Evolutionary conservation across 2,797 vertebrate species (phyloP).

Genomic region (Epinephelus coioides): DNA sequence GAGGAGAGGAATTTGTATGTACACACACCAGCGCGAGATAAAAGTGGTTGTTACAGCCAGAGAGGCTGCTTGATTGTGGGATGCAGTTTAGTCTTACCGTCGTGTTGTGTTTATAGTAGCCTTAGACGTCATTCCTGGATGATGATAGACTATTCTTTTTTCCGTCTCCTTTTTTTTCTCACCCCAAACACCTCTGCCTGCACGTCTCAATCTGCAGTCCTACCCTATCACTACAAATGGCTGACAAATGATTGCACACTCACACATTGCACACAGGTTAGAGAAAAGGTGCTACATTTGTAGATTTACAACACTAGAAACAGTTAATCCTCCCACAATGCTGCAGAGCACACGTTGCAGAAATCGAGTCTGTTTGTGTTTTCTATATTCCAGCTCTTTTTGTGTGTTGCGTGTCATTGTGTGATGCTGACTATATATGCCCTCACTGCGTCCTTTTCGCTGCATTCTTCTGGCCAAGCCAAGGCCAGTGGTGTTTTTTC

Average conservation of each 20-base stretch:
- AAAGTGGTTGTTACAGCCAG: slow-evolving; percentile 61
- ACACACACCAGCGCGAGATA: slow-evolving; percentile 45
- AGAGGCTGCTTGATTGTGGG: slow-evolving; percentile 58
- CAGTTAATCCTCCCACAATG: slow-evolving; percentile 25
- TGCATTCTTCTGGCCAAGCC: slow-evolving; percentile 81
- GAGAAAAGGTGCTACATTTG: slow-evolving; percentile 25
- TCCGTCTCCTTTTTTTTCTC: slow-evolving; percentile 17
- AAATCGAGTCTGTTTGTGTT: slow-evolving; percentile 46
- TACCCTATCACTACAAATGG: not conserved
- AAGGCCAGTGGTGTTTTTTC: slow-evolving; percentile 73
- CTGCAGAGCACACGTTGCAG: slow-evolving; percentile 46
- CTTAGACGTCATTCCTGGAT: slow-evolving; percentile 39
- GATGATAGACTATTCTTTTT: slow-evolving; percentile 52
- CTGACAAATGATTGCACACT: slow-evolving; percentile 29
- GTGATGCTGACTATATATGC: slow-evolving; percentile 72
- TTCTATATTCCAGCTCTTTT: slow-evolving; percentile 36
- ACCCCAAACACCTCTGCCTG: slow-evolving; percentile 23
- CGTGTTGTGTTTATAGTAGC: slow-evolving; percentile 58
- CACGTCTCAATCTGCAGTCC: slow-evolving; percentile 19
- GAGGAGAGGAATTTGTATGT: slow-evolving; percentile 47
- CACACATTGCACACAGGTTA: slow-evolving; percentile 4
- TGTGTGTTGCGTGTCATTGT: slow-evolving; percentile 67
- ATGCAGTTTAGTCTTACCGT: slow-evolving; percentile 65
- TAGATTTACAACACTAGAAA: slow-evolving; percentile 39
- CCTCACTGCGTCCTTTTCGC: slow-evolving; percentile 62